Evolutionary conservation across 1,140 invertebrate species (phyloP).

Genomic region (Aphidius ervi): DNA sequence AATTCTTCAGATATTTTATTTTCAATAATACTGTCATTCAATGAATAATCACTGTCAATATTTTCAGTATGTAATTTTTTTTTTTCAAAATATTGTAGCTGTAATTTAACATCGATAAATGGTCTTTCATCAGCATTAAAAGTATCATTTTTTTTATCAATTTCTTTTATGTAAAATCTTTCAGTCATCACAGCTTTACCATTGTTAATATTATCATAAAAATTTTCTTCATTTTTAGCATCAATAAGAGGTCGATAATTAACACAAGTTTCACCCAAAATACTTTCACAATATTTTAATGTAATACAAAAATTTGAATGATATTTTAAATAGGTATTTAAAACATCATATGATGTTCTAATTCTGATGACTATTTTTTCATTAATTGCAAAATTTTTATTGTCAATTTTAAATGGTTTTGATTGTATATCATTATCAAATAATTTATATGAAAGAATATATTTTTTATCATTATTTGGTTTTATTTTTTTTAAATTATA

Average conservation of each 20-base stretch:
- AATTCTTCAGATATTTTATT: constrained; percentile 22
- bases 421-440: constrained; percentile 41
- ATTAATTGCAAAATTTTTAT: constrained; percentile 32
- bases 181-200: constrained; percentile 33
- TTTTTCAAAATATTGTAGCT: constrained; percentile 37
- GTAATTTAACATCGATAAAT: constrained; percentile 28
- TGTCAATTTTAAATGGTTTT: constrained; percentile 35
- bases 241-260: constrained; percentile 39
- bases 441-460: constrained; percentile 38
- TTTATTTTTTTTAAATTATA: constrained; percentile 29
- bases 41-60: constrained; percentile 7
- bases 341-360: constrained; percentile 39
- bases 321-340: constrained; percentile 40
- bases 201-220: constrained; percentile 31
- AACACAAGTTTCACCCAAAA: constrained; percentile 37
- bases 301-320: constrained; percentile 40
- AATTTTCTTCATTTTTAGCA: constrained; percentile 32
- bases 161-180: constrained; percentile 34
- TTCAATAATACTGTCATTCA: constrained; percentile 3
- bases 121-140: constrained; percentile 16
- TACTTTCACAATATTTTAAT: constrained; percentile 35
- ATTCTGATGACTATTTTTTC: constrained; percentile 45
- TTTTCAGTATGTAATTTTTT: constrained; percentile 17
- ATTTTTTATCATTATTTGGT: constrained; percentile 20
- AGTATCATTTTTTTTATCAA: constrained; percentile 21